Evolutionary conservation across 2,113 vertebrate species (phyloP).

Genomic region (Poicephalus meyeri): DNA sequence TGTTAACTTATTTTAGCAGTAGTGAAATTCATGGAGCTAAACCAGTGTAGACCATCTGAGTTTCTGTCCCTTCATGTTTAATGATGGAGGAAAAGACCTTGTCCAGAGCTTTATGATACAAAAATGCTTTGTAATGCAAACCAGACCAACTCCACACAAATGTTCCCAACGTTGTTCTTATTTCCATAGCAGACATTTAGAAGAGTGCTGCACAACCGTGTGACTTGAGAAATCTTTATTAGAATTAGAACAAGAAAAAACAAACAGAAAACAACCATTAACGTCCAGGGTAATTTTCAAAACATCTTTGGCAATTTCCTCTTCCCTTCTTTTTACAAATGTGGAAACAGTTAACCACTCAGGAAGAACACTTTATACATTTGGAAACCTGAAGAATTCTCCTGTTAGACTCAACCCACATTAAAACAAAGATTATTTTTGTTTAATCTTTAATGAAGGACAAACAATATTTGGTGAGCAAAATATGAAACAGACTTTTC

Average conservation of each 20-base stretch:
- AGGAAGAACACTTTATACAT: constrained; percentile 65
- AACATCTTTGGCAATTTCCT: constrained; percentile 43
- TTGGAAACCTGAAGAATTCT: constrained; percentile 64
- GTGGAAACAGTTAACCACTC: constrained; percentile 66
- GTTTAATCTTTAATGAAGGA: constrained; percentile 37
- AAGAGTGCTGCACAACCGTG: neutral
- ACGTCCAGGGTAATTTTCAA: constrained; percentile 40
- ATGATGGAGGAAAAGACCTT: neutral
- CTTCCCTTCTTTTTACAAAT: constrained; percentile 48
- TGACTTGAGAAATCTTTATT: constrained; percentile 34
- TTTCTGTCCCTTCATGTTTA: constrained; percentile 10
- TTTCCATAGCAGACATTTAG: neutral
- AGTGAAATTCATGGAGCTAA: neutral
- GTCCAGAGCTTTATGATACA: neutral
- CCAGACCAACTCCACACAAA: neutral
- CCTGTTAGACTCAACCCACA: constrained; percentile 35
- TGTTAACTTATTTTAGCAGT: neutral
- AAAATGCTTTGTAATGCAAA: neutral
- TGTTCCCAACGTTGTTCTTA: neutral
- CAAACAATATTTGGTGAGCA: constrained; percentile 4
- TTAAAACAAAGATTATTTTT: constrained; percentile 48
- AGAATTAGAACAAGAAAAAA: constrained; percentile 26
- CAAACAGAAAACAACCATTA: constrained; percentile 3
- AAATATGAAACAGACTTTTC: constrained; percentile 12
- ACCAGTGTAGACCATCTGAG: neutral